These are phyloP conservation scores for Lepidurus apus DNA, from an alignment of 1,140 invertebrate genomes.

Conservation along the genomic window DNA sequence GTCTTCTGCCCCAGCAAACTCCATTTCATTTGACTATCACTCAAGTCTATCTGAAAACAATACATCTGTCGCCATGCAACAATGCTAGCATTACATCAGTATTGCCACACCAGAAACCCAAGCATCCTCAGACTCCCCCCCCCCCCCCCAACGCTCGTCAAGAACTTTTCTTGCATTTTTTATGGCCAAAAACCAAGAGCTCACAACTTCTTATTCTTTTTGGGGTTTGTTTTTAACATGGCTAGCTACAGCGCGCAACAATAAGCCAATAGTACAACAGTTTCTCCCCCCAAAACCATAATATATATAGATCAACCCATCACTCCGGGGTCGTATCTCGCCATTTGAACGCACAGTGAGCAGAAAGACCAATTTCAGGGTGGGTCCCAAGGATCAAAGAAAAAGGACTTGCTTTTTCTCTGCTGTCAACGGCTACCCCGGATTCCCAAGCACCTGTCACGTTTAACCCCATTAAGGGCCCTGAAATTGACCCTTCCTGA, in stretches of 20 bases:
- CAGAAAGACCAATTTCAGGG: neutral
- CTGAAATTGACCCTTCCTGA: neutral
- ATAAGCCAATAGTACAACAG: neutral
- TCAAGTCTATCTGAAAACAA: conserved; percentile 4
- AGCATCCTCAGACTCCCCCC: neutral
- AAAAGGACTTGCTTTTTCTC: neutral
- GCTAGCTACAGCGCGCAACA: no score
- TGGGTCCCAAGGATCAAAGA: neutral
- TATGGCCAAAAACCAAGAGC: no score
- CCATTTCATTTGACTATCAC: conserved; percentile 15
- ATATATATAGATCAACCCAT: neutral
- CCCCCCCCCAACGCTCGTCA: no score
- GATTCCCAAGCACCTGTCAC: conserved; percentile 11
- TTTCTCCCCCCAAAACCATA: neutral
- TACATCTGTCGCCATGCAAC: conserved; percentile 17
- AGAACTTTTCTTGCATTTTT: no score
- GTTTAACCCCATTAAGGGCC: conserved; percentile 3
- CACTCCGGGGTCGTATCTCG: neutral
- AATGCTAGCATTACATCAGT: conserved; percentile 11
- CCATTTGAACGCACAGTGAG: neutral
- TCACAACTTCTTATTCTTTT: neutral
- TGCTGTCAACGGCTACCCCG: neutral
- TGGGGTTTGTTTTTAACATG: neutral
- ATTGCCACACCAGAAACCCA: neutral
- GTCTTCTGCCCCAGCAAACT: neutral